These are phyloP conservation scores for Ceyx melanurus DNA, from an alignment of 2,113 vertebrate species.

Conservation along the genomic window DNA sequence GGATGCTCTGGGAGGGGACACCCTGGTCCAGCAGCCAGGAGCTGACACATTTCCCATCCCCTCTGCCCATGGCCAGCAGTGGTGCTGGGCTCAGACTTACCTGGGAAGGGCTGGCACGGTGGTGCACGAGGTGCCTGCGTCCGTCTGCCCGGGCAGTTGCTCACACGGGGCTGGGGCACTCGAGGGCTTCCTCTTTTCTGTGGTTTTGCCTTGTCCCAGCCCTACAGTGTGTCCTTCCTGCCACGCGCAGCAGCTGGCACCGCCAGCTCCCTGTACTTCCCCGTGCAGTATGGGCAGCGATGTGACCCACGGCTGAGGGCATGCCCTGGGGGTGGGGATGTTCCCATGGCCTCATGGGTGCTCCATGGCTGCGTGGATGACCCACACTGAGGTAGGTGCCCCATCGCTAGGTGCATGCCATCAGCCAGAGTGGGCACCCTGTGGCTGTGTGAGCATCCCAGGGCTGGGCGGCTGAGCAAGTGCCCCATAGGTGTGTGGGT, in stretches of 20 bases:
- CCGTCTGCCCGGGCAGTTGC: not conserved
- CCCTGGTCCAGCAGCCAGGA: not conserved
- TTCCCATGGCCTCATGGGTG: not conserved
- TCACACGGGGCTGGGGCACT: not conserved
- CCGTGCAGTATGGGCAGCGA: fast-evolving
- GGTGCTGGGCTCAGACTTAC: conserved; percentile 14
- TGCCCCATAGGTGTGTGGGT: not conserved
- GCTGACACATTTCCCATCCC: not conserved
- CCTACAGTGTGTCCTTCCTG: conserved; percentile 22
- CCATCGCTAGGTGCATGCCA: too few relatives aligned
- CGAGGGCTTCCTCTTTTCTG: conserved; percentile 25
- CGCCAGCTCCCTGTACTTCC: not conserved
- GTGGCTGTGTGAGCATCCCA: fast-evolving
- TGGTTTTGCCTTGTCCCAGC: not conserved
- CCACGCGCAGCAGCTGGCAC: not conserved
- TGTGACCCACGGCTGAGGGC: fast-evolving
- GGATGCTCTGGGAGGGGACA: not conserved
- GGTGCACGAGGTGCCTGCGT: fast-evolving
- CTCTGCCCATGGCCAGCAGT: fast-evolving
- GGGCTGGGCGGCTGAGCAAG: not conserved
- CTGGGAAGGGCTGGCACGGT: fast-evolving
- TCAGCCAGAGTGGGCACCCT: too few relatives aligned
- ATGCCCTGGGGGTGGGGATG: not conserved
- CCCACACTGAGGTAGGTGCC: not conserved
- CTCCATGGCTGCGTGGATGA: not conserved